A percentile compares a stretch with the other conserved stretches of the same genome.
phyloP scores from a whole-genome alignment of 2,888 invertebrate genomes.

The Nycteola revayana region DNA sequence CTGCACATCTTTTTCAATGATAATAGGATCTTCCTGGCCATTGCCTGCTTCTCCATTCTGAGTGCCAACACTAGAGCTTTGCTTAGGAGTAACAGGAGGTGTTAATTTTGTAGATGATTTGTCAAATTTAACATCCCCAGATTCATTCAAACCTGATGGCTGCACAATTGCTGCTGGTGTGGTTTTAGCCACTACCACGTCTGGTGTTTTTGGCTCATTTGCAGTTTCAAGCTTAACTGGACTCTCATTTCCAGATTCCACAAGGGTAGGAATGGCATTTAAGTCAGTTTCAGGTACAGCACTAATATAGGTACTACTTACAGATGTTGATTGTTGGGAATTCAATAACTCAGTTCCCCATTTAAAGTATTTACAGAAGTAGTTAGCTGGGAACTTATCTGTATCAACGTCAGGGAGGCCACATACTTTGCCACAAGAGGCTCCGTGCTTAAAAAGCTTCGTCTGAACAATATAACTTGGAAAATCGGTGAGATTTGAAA shows the following conservation, averaged over 20 bases:
- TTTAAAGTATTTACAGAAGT: conserved; percentile 66
- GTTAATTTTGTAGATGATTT: not conserved
- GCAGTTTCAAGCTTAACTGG: conserved; percentile 1
- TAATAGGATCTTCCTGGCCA: too few species aligned
- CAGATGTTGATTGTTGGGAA: conserved; percentile 11
- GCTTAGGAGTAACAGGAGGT: conserved; percentile 13
- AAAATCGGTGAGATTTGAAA: conserved; percentile 40
- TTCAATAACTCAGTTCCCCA: conserved; percentile 49
- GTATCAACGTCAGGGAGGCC: conserved; percentile 41
- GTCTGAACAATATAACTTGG: conserved; percentile 39
- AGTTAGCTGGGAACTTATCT: conserved; percentile 47
- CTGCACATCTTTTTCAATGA: too few species aligned
- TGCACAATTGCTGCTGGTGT: conserved; percentile 6
- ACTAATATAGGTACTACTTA: conserved; percentile 16
- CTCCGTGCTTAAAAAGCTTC: conserved; percentile 37
- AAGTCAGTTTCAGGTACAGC: conserved; percentile 8
- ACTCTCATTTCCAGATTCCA: too few species aligned
- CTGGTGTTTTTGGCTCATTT: conserved; percentile 16
- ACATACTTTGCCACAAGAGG: conserved; percentile 56
- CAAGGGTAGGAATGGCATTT: conserved; percentile 11
- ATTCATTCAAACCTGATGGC: not conserved
- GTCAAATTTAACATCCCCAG: conserved; percentile 8
- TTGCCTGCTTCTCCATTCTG: not conserved
- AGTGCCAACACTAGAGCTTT: conserved; percentile 1
- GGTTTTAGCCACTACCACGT: conserved; percentile 14